Percentiles rank a stretch among this genome's conserved stretches.
Conservation (phyloP, 1,140 invertebrate genomes). For the Diorhabda carinulata region DNA sequence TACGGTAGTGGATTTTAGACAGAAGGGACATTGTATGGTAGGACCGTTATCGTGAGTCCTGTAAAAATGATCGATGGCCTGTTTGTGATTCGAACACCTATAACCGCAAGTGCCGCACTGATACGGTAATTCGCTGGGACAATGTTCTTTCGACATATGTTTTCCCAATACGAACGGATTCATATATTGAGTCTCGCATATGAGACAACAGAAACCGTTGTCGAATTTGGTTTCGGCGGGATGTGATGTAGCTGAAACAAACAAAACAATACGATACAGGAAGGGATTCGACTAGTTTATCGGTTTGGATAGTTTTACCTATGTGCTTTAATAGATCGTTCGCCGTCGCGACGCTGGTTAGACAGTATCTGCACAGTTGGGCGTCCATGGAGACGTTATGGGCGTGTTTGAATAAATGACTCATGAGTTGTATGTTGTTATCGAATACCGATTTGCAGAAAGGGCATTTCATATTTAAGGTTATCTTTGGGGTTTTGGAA, state of each 20-base stretch:
- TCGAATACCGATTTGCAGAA: constrained; percentile 49
- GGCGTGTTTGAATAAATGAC: constrained; percentile 66
- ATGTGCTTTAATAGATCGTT: constrained; percentile 54
- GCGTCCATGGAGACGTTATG: constrained; percentile 47
- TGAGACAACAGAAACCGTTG: constrained; percentile 57
- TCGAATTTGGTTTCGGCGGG: constrained; percentile 57
- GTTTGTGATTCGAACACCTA: constrained; percentile 69
- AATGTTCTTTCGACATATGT: constrained; percentile 73
- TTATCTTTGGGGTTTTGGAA: constrained; percentile 29
- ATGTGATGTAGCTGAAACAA: constrained; percentile 48
- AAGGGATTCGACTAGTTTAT: no score
- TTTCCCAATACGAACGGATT: constrained; percentile 61
- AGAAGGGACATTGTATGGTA: constrained; percentile 68
- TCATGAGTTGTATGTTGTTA: constrained; percentile 63
- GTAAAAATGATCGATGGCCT: constrained; percentile 70
- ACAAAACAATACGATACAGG: neutral
- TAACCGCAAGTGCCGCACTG: constrained; percentile 69
- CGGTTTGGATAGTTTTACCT: constrained; percentile 37
- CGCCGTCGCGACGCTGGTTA: constrained; percentile 50
- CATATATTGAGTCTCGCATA: constrained; percentile 64
- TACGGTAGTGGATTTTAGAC: constrained; percentile 59
- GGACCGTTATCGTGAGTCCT: constrained; percentile 58
- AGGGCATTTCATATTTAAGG: constrained; percentile 40
- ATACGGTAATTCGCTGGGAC: constrained; percentile 75
- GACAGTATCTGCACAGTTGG: constrained; percentile 56